Percentiles rank a stretch among this genome's conserved stretches.
Evolutionary conservation across 2,113 vertebrate genomes (phyloP).

Genomic region (Xenotilapia caudafasciata): DNA sequence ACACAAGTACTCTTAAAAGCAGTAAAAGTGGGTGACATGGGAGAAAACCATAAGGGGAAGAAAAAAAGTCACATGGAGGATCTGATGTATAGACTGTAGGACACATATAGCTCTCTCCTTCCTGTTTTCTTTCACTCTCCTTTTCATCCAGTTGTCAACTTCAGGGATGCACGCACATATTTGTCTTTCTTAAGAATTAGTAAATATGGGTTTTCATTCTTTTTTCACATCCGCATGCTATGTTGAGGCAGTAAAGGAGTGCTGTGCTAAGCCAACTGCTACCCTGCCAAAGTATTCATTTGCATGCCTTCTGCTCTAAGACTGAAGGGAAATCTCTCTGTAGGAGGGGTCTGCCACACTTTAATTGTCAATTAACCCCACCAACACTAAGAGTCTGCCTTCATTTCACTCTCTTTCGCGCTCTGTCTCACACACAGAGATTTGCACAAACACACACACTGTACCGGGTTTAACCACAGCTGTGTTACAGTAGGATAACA

Average conservation of each 20-base stretch:
- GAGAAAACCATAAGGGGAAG: background rate
- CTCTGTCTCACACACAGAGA: background rate
- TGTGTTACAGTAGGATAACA: slow-evolving; percentile 45
- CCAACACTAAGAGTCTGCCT: slow-evolving; percentile 9
- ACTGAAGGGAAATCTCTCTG: slow-evolving; percentile 61
- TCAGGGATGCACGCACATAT: background rate
- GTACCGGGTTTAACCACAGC: slow-evolving; percentile 12
- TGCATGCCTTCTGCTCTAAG: slow-evolving; percentile 62
- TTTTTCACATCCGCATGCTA: background rate
- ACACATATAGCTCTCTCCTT: background rate
- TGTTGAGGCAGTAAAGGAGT: background rate
- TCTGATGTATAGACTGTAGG: slow-evolving; percentile 1
- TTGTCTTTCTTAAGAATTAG: background rate
- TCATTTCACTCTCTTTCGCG: background rate
- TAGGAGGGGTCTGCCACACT: slow-evolving; percentile 52
- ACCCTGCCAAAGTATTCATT: slow-evolving; percentile 60
- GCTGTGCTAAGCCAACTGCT: slow-evolving; percentile 8
- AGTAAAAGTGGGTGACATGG: slow-evolving; percentile 33
- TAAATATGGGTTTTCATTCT: background rate
- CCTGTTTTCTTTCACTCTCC: background rate
- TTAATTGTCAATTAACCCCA: slow-evolving; percentile 74
- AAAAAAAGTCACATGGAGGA: background rate
- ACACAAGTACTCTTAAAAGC: slow-evolving; percentile 39
- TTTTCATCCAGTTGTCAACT: background rate
- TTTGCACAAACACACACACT: background rate